A percentile compares a stretch with the other conserved stretches of the same genome.
Evolutionary conservation across 2,797 vertebrate genomes (phyloP).

Genomic region (Sebastes hubbsi): DNA sequence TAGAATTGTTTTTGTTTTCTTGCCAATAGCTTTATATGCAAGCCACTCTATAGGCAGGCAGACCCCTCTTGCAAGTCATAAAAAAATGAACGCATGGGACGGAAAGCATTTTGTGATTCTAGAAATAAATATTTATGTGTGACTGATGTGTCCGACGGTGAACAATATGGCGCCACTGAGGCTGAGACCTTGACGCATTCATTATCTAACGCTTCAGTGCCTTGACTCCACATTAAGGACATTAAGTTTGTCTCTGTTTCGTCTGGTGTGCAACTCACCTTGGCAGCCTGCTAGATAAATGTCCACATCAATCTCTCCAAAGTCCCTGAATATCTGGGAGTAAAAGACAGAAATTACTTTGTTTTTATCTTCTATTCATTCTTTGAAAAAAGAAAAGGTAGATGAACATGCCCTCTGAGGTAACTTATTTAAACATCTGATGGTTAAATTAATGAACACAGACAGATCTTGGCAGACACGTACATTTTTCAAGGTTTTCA

Average conservation of each 20-base stretch:
- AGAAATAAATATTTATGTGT: conserved; percentile 31
- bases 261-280: conserved; percentile 77
- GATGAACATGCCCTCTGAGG: neutral
- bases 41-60: too few species aligned
- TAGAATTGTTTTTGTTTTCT: too few species aligned
- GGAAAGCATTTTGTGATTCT: neutral
- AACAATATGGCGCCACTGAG: conserved; percentile 25
- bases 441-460: neutral
- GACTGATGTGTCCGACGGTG: neutral
- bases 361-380: neutral
- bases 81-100: neutral
- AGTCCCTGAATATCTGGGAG: conserved; percentile 90
- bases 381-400: neutral
- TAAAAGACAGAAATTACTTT: neutral
- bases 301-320: conserved; percentile 87
- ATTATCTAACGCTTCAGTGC: conserved; percentile 23
- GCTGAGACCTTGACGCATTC: conserved; percentile 36
- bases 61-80: too few species aligned
- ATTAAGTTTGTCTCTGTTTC: conserved; percentile 31
- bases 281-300: conserved; percentile 88
- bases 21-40: too few species aligned
- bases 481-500: conserved; percentile 79
- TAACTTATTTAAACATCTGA: neutral
- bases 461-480: conserved; percentile 7
- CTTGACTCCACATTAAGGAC: conserved; percentile 26